Conservation (phyloP, 2,888 invertebrate genomes). For the Bombyx huttoni region DNA sequence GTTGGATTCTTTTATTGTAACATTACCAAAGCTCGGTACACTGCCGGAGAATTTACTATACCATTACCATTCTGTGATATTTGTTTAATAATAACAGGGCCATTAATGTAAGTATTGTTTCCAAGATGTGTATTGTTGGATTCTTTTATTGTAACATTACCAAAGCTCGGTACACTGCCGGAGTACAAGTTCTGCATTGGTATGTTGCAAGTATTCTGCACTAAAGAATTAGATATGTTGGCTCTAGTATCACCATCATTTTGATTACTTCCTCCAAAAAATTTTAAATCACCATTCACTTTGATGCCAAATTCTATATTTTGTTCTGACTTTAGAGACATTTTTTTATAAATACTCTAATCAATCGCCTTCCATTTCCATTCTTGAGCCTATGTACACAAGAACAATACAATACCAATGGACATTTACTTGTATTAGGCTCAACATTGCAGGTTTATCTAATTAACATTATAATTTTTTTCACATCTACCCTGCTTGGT, state of each 20-base stretch:
- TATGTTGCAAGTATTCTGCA: no score
- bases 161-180: constrained; percentile 43
- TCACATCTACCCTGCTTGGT: no score
- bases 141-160: constrained; percentile 76
- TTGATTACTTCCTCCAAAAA: constrained; percentile 37
- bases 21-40: constrained; percentile 62
- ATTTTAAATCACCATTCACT: constrained; percentile 41
- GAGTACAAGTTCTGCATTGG: constrained; percentile 7
- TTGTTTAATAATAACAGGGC: constrained; percentile 84
- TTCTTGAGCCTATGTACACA: no score
- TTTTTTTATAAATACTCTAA: constrained; percentile 11
- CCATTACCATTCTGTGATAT: constrained; percentile 68
- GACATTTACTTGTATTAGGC: no score
- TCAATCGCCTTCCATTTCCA: no score
- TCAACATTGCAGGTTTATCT: constrained; percentile 13
- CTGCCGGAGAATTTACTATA: constrained; percentile 37
- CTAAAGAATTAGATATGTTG: constrained; percentile 16
- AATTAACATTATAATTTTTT: neutral
- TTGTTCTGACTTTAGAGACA: constrained; percentile 25
- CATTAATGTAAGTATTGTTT: constrained; percentile 82
- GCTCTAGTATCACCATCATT: constrained; percentile 17
- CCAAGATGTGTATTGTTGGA: constrained; percentile 83
- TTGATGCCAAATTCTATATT: constrained; percentile 24
- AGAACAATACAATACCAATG: no score
- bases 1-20: constrained; percentile 77